Conservation (phyloP, 2,113 vertebrate species). For the Manacus vitellinus region DNA sequence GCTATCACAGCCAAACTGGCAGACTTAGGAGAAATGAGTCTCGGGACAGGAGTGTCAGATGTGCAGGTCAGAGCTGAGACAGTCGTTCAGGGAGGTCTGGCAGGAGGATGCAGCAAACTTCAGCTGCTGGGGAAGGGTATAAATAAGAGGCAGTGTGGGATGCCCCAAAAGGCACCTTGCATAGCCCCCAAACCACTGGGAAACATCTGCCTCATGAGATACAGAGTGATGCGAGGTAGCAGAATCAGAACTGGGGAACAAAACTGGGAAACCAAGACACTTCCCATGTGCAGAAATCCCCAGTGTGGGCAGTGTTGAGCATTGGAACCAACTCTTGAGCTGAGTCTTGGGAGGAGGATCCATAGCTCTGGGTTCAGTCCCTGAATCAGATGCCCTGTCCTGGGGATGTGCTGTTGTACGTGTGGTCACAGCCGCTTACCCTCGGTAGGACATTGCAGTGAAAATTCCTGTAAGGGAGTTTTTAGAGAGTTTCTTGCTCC, state of each 20-base stretch:
- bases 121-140: background rate
- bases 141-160: background rate
- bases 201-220: rapidly evolving
- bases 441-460: rapidly evolving
- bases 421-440: background rate
- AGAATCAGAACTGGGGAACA: background rate
- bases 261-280: background rate
- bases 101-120: background rate
- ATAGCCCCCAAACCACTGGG: background rate
- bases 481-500: background rate
- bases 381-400: background rate
- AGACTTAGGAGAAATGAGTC: background rate
- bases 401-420: rapidly evolving
- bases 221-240: rapidly evolving
- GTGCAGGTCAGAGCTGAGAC: background rate
- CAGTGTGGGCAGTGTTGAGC: rapidly evolving
- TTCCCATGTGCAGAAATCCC: rapidly evolving
- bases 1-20: background rate
- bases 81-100: background rate
- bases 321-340: rapidly evolving
- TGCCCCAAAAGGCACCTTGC: background rate
- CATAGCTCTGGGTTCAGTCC: background rate
- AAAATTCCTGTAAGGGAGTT: background rate
- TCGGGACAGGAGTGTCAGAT: background rate
- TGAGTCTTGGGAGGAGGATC: background rate